These are phyloP conservation scores for Barnardius zonarius DNA, from an alignment of 2,113 vertebrate species.

Conservation along the genomic window DNA sequence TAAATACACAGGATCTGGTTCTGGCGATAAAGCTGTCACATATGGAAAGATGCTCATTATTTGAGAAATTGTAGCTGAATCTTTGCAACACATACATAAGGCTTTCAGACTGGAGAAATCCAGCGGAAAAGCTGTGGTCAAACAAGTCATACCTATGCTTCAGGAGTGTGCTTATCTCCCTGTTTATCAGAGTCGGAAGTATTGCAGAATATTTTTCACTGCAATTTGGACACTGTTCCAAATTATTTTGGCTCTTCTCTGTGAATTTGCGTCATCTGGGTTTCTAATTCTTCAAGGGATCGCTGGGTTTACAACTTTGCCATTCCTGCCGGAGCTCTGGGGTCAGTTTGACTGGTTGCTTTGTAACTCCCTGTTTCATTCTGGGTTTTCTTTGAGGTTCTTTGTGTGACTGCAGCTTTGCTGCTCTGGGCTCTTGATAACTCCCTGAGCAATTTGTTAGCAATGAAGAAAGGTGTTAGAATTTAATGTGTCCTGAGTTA, in stretches of 20 bases:
- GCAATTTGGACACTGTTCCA: slow-evolving; percentile 26
- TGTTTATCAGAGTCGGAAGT: slow-evolving; percentile 35
- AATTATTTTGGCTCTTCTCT: slow-evolving; percentile 27
- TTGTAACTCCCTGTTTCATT: neutral
- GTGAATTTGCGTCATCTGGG: slow-evolving; percentile 26
- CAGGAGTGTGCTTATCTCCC: slow-evolving; percentile 27
- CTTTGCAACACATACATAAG: neutral
- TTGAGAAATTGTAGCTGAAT: neutral
- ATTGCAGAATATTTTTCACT: slow-evolving; percentile 34
- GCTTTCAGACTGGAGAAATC: neutral
- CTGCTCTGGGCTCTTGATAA: slow-evolving; percentile 33
- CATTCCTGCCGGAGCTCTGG: neutral
- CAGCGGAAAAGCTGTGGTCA: neutral
- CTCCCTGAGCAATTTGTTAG: slow-evolving; percentile 56
- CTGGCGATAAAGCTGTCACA: neutral
- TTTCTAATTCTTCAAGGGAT: slow-evolving; percentile 48
- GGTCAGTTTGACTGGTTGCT: slow-evolving; percentile 2
- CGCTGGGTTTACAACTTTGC: slow-evolving; percentile 32
- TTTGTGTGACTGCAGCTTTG: neutral
- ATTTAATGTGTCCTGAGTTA: slow-evolving; percentile 42
- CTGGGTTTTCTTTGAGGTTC: neutral
- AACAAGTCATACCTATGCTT: neutral
- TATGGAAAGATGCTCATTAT: neutral
- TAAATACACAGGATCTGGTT: neutral
- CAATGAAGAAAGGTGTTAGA: slow-evolving; percentile 53